Evolutionary conservation across 2,113 vertebrate genomes (phyloP).

Genomic region (rabbit (Oryctolagus cuniculus)): DNA sequence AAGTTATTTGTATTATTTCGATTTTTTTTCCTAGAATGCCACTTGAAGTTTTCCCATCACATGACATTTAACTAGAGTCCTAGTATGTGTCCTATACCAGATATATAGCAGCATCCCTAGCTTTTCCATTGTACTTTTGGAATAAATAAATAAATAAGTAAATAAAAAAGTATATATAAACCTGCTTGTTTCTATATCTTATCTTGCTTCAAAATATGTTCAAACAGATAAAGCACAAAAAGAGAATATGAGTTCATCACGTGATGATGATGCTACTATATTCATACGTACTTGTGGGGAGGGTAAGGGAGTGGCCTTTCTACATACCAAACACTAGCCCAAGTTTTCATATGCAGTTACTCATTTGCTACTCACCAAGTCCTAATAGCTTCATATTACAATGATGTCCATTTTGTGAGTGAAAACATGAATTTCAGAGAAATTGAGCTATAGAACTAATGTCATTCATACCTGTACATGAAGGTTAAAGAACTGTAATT

Average conservation of each 20-base stretch:
- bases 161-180: no score
- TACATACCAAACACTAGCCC: not conserved
- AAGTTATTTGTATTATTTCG: not conserved
- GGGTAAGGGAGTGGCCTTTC: not conserved
- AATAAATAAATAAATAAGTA: not conserved
- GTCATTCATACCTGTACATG: not conserved
- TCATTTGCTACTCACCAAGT: not conserved
- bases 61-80: no score
- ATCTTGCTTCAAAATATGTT: conserved; percentile 18
- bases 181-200: not conserved
- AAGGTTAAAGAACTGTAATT: conserved; percentile 8
- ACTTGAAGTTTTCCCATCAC: not conserved
- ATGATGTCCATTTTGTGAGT: not conserved
- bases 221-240: not conserved
- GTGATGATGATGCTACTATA: not conserved
- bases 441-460: conserved; percentile 6
- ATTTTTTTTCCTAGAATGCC: not conserved
- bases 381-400: not conserved
- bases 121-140: not conserved
- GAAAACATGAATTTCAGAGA: conserved; percentile 40
- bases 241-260: not conserved
- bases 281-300: not conserved
- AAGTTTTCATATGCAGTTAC: not conserved
- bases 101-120: not conserved
- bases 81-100: not conserved